Conservation (phyloP, 2,797 vertebrate genomes). For the Neostethus bicornis region DNA sequence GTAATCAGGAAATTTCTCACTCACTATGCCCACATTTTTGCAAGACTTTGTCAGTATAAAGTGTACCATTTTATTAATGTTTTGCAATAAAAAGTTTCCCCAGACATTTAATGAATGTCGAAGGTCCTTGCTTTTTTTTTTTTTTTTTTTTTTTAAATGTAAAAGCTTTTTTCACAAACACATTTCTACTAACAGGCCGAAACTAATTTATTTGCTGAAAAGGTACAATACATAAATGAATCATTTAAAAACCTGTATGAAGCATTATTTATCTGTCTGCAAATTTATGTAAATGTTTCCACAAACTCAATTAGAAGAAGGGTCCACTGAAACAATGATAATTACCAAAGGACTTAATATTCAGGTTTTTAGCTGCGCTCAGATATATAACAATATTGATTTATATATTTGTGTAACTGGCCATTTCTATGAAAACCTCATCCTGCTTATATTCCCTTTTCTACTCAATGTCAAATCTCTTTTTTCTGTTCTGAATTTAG, state of each 20-base stretch:
- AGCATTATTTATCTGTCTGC: background rate
- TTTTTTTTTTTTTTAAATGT: background rate
- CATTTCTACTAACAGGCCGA: conserved; percentile 8
- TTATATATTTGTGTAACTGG: no score
- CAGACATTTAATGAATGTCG: conserved; percentile 28
- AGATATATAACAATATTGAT: no score
- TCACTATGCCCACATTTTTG: background rate
- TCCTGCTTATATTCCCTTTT: no score
- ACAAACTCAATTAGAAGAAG: conserved; percentile 11
- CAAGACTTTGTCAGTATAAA: conserved; percentile 4
- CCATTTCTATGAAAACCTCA: no score
- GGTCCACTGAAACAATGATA: conserved; percentile 1
- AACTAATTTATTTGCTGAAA: conserved; percentile 8
- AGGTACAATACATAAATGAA: conserved; percentile 19
- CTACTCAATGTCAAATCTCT: no score
- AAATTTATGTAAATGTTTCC: conserved; percentile 5
- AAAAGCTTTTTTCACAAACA: background rate
- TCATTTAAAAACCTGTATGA: conserved; percentile 7
- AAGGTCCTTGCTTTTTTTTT: conserved; percentile 4
- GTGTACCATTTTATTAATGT: conserved; percentile 57
- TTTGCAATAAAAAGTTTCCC: conserved; percentile 68
- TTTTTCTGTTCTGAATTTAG: no score
- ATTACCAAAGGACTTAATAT: no score
- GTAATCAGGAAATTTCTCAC: background rate
- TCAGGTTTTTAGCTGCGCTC: conserved; percentile 9